These are phyloP conservation scores for Selene dorsalis DNA, from an alignment of 2,797 vertebrate species.

Conservation along the genomic window DNA sequence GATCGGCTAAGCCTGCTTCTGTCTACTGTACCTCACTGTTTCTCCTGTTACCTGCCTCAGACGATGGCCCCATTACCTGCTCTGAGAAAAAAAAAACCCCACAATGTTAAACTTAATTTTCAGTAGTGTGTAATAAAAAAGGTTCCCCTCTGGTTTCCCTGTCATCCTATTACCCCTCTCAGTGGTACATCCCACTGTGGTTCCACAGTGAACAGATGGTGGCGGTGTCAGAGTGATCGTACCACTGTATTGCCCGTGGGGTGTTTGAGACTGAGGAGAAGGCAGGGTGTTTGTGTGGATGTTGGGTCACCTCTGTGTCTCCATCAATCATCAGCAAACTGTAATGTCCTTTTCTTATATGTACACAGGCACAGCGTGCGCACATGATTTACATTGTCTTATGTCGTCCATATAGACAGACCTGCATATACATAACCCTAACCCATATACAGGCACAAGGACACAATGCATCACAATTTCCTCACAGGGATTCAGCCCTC, in stretches of 20 bases:
- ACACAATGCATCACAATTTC: slow-evolving; percentile 56
- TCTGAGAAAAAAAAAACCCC: not conserved
- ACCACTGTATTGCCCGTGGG: slow-evolving; percentile 50
- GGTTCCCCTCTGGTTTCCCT: slow-evolving; percentile 9
- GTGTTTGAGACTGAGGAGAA: slow-evolving; percentile 48
- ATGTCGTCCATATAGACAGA: not conserved
- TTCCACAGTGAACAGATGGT: slow-evolving; percentile 64
- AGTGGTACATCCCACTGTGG: slow-evolving; percentile 46
- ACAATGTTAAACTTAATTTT: slow-evolving; percentile 9
- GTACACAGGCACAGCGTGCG: not conserved
- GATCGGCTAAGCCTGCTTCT: not conserved
- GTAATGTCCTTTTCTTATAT: not conserved
- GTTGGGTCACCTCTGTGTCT: slow-evolving; percentile 41
- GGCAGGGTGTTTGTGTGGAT: slow-evolving; percentile 30
- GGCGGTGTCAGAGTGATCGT: slow-evolving; percentile 45
- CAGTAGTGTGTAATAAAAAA: not conserved
- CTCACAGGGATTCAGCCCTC: slow-evolving; percentile 30
- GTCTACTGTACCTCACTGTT: not conserved
- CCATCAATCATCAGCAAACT: slow-evolving; percentile 45
- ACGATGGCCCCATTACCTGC: not conserved
- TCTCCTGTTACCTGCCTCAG: not conserved
- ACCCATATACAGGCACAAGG: slow-evolving; percentile 1
- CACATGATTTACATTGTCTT: not conserved
- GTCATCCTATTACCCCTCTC: slow-evolving; percentile 24
- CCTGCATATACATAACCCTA: too few relatives aligned